Evolutionary conservation across 1,140 invertebrate genomes (phyloP).

Genomic region (Nasonia vitripennis): DNA sequence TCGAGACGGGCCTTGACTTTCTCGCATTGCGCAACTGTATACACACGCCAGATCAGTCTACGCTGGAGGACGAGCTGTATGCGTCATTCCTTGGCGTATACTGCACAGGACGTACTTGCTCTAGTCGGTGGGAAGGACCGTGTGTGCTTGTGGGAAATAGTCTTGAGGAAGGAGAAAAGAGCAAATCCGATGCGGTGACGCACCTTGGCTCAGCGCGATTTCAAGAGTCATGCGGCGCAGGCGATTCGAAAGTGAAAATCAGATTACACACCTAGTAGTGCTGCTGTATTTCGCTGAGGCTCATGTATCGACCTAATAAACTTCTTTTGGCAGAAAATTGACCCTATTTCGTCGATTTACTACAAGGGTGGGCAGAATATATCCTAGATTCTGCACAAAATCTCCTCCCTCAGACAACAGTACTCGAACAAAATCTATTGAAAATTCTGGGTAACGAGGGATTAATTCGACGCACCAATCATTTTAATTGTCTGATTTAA

Average conservation of each 20-base stretch:
- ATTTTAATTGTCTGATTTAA: too few species aligned
- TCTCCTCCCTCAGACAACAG: too few species aligned
- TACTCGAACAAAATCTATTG: too few species aligned
- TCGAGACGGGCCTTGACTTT: constrained; percentile 58
- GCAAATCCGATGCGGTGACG: background rate
- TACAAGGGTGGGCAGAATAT: too few species aligned
- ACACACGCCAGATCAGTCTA: constrained; percentile 28
- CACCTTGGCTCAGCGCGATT: background rate
- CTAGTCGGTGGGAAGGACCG: background rate
- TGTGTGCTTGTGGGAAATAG: background rate
- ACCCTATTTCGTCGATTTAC: too few species aligned
- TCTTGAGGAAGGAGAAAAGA: background rate
- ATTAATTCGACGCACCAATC: too few species aligned
- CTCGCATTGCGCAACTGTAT: constrained; percentile 57
- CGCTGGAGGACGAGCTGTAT: constrained; percentile 54
- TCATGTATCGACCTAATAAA: too few species aligned
- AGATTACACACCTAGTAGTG: background rate
- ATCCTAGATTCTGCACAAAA: too few species aligned
- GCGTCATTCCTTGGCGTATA: constrained; percentile 55
- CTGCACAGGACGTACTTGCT: background rate
- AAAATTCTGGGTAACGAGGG: too few species aligned
- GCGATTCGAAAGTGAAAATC: constrained; percentile 14
- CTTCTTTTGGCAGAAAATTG: too few species aligned
- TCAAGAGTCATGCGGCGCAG: background rate
- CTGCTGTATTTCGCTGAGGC: background rate